Evolutionary conservation across 2,888 invertebrate species (phyloP), one percentile per base, ranked within the genome.

Genomic region (Andrena camellia): DNA sequence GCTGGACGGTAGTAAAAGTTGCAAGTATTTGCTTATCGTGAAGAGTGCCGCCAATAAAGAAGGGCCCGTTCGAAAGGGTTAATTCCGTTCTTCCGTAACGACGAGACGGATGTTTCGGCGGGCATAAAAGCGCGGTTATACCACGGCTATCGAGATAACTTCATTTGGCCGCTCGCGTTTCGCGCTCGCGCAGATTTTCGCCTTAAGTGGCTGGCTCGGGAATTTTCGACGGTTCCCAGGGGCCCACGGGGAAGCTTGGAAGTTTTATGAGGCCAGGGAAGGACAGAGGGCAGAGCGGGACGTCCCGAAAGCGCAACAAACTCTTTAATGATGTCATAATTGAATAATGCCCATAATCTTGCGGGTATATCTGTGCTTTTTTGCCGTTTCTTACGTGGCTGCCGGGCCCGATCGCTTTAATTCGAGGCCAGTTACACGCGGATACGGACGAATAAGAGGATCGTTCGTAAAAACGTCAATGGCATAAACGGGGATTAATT

Each of bases 341-440:
- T 88, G 83, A 88, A 88, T 88, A 88, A 88, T 88, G 81, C 80
- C 82, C 83, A 77, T 81, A 86, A 88, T 88, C 81, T 79, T 67
- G 64, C 63, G 52, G 48, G 83, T 66, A 76, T 54, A 57, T 76
- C 85, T 62, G 42, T n/a, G 66, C 72, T 8, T 86, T 82, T 86
- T 87, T 81, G 70, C 73, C 66, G 60, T 54, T 77, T 81, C 74
- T 74, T 23, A n/a, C 59, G 62, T 54, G 4, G 73, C 64, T 68
- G 67, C 33, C 13, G 31, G 26, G 13, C 17, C 50, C 62, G 78
- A 82, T 82, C 73, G 52, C 63, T 82, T 68, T 63, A 83, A 74
- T 81, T 66, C 62, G 80, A 79, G 67, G 67, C 80, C 80, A 72
- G 80, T 81, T 81, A 81, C 80, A 72, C 80, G 71, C 57, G 78